phyloP scores from a whole-genome alignment of 2,113 vertebrate genomes.

The Trematocara zebra region DNA sequence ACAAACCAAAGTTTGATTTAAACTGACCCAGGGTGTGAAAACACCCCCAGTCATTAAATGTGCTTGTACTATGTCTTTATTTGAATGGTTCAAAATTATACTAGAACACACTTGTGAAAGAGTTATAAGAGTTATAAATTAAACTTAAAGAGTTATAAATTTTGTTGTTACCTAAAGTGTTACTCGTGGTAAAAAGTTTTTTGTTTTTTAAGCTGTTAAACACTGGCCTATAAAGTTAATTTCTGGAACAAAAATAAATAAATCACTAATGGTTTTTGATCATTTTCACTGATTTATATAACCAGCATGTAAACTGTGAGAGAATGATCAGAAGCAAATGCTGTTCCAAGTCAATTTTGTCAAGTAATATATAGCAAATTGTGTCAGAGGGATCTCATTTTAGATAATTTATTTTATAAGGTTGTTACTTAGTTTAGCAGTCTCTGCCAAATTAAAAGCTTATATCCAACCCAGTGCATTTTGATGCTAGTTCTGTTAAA shows the following conservation, averaged over 20 bases:
- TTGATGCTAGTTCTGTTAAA: not conserved
- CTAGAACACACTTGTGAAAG: not conserved
- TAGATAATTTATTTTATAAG: not conserved
- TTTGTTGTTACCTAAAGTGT: not conserved
- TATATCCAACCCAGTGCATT: not conserved
- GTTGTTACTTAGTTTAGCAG: not conserved
- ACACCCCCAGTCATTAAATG: not conserved
- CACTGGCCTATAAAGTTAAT: not conserved
- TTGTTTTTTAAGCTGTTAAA: not conserved
- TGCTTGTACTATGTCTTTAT: not conserved
- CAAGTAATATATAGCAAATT: not conserved
- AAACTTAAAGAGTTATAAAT: not conserved
- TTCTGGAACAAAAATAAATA: not conserved
- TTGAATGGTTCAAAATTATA: not conserved
- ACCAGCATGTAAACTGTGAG: not conserved
- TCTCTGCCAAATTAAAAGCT: not conserved
- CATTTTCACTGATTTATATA: not conserved
- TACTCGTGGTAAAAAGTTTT: not conserved
- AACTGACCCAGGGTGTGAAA: not conserved
- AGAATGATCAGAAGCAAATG: not conserved
- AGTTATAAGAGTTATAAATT: not conserved
- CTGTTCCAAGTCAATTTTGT: not conserved
- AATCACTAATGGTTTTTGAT: not conserved
- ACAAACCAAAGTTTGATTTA: not conserved
- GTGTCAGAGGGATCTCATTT: not conserved